Conservation (phyloP, 2,888 invertebrate species). For the Caenorhabditis macrosperma region DNA sequence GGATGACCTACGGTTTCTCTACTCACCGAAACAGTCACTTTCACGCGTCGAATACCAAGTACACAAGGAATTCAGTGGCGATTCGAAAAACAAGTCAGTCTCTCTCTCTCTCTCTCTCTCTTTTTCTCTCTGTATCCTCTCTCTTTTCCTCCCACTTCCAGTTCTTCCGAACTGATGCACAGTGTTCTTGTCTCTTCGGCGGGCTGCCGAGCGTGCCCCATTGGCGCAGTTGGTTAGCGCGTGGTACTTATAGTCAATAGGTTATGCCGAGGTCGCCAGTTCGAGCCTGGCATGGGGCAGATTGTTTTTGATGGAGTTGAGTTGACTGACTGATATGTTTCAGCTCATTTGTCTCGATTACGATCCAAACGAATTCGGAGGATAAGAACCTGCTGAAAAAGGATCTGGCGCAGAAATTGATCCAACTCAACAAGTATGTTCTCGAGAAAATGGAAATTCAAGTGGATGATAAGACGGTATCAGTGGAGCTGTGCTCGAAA, state of each 20-base stretch:
- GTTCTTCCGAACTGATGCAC: too few relatives aligned
- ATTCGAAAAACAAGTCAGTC: slow-evolving; percentile 76
- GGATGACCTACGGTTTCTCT: slow-evolving; percentile 80
- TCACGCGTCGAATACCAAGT: slow-evolving; percentile 78
- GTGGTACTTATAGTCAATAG: slow-evolving; percentile 72
- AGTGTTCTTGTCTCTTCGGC: background rate
- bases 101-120: background rate
- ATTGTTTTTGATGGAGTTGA: slow-evolving; percentile 27
- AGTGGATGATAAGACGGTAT: slow-evolving; percentile 65
- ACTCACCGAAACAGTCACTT: slow-evolving; percentile 78
- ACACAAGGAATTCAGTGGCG: slow-evolving; percentile 78
- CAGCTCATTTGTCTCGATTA: slow-evolving; percentile 78
- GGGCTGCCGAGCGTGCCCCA: slow-evolving; percentile 57
- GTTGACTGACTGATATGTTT: slow-evolving; percentile 28
- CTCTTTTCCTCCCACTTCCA: too few relatives aligned
- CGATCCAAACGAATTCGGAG: slow-evolving; percentile 71
- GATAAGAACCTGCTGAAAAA: slow-evolving; percentile 71
- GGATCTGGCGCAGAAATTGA: slow-evolving; percentile 61
- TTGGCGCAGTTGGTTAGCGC: slow-evolving; percentile 76
- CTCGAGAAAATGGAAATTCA: slow-evolving; percentile 76
- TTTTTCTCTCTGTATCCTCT: background rate
- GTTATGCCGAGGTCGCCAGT: slow-evolving; percentile 67
- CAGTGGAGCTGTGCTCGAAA: too few relatives aligned
- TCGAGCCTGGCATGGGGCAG: slow-evolving; percentile 70
- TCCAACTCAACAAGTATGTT: slow-evolving; percentile 74